A percentile compares a stretch with the other conserved stretches of the same genome.
Evolutionary conservation across 2,888 invertebrate species (phyloP).

Genomic region (Volucella zonaria): DNA sequence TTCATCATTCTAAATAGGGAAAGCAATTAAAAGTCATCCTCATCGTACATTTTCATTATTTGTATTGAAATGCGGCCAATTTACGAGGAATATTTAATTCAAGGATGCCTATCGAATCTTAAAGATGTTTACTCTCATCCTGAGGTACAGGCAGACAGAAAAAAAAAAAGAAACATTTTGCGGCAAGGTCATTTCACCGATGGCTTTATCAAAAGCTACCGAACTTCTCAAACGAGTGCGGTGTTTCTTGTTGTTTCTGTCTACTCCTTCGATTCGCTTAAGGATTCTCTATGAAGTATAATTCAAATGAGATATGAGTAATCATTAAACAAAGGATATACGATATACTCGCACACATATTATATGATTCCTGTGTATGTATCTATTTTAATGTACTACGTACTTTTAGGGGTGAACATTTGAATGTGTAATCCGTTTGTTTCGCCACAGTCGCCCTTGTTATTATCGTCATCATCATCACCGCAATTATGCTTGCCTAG

Average conservation of each 20-base stretch:
- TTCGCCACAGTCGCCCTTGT: conserved; percentile 53
- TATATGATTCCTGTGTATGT: conserved; percentile 4
- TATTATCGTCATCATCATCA: conserved; percentile 42
- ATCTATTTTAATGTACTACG: not conserved
- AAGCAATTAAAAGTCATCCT: conserved; percentile 67
- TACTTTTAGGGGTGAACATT: conserved; percentile 28
- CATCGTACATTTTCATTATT: conserved; percentile 45
- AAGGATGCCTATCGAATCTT: conserved; percentile 19
- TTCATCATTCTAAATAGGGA: conserved; percentile 29
- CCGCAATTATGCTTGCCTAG: conserved; percentile 29
- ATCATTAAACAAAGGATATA: conserved; percentile 40
- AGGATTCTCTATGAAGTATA: conserved; percentile 14
- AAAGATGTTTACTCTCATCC: not conserved
- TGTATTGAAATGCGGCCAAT: conserved; percentile 59
- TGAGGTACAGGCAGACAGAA: not conserved
- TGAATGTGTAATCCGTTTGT: conserved; percentile 61
- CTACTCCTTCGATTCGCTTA: not conserved
- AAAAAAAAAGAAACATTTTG: conserved; percentile 20
- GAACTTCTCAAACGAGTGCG: not conserved
- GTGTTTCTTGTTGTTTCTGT: not conserved
- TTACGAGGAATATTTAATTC: conserved; percentile 28
- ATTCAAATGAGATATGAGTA: conserved; percentile 20
- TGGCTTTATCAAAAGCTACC: not conserved
- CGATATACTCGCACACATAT: not conserved
- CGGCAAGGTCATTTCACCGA: conserved; percentile 6